phyloP scores from a whole-genome alignment of 2,797 vertebrate genomes.

The Gambusia yucatana region DNA sequence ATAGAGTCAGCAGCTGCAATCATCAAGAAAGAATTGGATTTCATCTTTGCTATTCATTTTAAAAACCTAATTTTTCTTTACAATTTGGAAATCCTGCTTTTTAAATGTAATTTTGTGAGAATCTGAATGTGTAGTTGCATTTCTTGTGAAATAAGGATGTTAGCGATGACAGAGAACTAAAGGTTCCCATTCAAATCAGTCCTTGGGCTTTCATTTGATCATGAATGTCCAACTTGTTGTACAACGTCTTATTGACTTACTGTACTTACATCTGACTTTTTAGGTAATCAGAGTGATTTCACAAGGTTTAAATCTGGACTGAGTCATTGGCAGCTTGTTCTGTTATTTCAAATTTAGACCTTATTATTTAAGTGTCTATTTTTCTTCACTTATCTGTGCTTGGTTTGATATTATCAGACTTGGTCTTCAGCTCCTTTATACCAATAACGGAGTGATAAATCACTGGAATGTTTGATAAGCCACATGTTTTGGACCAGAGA shows the following conservation, averaged over 20 bases:
- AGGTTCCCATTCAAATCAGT: background rate
- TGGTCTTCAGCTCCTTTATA: background rate
- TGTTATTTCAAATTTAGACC: background rate
- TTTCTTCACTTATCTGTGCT: background rate
- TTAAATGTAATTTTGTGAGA: background rate
- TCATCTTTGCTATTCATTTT: slow-evolving; percentile 26
- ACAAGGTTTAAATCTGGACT: background rate
- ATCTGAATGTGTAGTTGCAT: background rate
- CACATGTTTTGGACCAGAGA: background rate
- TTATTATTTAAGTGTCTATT: background rate
- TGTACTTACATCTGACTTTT: background rate
- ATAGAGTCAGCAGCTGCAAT: slow-evolving; percentile 50
- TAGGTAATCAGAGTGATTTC: background rate
- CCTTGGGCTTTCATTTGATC: background rate
- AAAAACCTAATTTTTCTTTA: background rate
- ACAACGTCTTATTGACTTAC: background rate
- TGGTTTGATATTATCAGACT: background rate
- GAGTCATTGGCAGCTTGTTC: background rate
- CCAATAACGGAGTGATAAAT: background rate
- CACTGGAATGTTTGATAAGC: background rate
- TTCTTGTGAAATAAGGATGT: background rate
- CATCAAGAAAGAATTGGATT: slow-evolving; percentile 36
- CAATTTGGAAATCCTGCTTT: background rate
- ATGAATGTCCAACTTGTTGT: background rate
- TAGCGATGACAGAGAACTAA: background rate